phyloP scores from a whole-genome alignment of 2,888 invertebrate genomes.

The Noctua janthina region DNA sequence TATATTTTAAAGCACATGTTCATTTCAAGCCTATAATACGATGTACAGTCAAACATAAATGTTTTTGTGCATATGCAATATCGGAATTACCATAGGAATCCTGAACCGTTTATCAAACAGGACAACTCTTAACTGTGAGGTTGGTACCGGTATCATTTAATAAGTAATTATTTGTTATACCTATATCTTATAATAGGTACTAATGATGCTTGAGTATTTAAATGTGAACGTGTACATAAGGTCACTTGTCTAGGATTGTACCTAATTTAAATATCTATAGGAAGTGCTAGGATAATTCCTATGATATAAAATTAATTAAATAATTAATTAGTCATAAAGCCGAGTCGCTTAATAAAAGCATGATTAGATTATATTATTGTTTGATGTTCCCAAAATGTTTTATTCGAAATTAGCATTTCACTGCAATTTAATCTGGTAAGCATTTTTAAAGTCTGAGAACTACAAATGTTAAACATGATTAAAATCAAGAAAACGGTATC shows the following conservation, averaged over 20 bases:
- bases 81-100: slow-evolving; percentile 86
- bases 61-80: slow-evolving; percentile 63
- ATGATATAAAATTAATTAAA: slow-evolving; percentile 4
- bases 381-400: neutral
- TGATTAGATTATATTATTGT: neutral
- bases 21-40: slow-evolving; percentile 21
- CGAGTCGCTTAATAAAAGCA: neutral
- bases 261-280: slow-evolving; percentile 4
- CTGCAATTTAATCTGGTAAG: neutral
- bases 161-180: slow-evolving; percentile 66
- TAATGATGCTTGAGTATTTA: slow-evolving; percentile 24
- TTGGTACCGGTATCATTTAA: slow-evolving; percentile 35
- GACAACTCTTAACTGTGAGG: slow-evolving; percentile 23
- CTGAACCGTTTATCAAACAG: slow-evolving; percentile 74
- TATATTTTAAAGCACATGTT: neutral
- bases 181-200: neutral
- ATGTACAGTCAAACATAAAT: slow-evolving; percentile 69
- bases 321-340: neutral
- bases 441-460: neutral
- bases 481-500: neutral
- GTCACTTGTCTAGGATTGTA: slow-evolving; percentile 24
- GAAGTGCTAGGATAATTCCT: slow-evolving; percentile 2
- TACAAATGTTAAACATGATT: neutral
- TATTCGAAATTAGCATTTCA: neutral
- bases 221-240: slow-evolving; percentile 40